A percentile compares a stretch with the other conserved stretches of the same genome.
Conservation (phyloP, 2,888 invertebrate species). For the Nymphalis urticae region DNA sequence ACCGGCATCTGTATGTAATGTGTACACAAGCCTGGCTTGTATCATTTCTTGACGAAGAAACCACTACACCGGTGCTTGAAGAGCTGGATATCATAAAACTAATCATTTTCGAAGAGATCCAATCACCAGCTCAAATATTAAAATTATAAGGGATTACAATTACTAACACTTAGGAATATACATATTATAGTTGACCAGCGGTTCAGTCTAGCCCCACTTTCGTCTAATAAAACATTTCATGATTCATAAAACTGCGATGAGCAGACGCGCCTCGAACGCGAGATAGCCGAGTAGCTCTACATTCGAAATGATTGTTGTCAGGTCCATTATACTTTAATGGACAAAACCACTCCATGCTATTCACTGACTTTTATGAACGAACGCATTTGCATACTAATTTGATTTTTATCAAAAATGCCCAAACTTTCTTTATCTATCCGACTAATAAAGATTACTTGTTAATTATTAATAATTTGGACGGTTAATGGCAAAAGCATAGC, state of each 20-base stretch:
- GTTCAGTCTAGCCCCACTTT: too few relatives aligned
- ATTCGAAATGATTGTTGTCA: background rate
- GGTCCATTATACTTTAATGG: background rate
- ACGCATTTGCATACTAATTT: slow-evolving; percentile 31
- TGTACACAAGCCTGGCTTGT: too few relatives aligned
- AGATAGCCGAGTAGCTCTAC: background rate
- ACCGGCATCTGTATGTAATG: too few relatives aligned
- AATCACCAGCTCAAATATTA: too few relatives aligned
- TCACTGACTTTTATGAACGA: slow-evolving; percentile 20
- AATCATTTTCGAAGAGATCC: too few relatives aligned
- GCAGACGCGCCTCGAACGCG: background rate
- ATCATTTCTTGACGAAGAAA: too few relatives aligned
- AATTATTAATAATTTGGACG: slow-evolving; percentile 32
- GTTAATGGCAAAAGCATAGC: slow-evolving; percentile 14
- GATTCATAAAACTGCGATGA: background rate
- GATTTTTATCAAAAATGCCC: slow-evolving; percentile 16
- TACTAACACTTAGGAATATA: too few relatives aligned
- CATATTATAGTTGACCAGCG: too few relatives aligned
- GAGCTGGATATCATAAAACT: too few relatives aligned
- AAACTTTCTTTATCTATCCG: slow-evolving; percentile 23
- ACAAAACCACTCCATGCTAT: slow-evolving; percentile 10
- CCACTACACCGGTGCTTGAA: too few relatives aligned
- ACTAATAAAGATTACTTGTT: slow-evolving; percentile 32
- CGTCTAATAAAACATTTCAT: too few relatives aligned
- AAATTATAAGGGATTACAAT: too few relatives aligned